Evolutionary conservation across 2,113 vertebrate genomes (phyloP), one percentile per base, ranked within the genome.

Genomic region (Ctenodactylus gundi): DNA sequence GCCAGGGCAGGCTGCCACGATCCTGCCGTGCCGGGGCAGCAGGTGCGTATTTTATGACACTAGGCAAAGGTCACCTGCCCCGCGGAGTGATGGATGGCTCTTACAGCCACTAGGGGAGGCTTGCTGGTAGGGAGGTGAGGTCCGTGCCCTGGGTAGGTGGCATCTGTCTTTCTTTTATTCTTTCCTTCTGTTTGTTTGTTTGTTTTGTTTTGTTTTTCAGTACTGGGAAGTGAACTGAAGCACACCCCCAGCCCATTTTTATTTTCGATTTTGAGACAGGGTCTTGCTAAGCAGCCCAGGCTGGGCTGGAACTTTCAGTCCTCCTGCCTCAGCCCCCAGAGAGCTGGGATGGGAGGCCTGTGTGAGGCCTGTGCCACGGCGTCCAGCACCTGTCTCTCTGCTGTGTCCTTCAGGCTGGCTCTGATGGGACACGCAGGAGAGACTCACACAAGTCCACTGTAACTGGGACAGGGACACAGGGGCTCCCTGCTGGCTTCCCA

Each of bases 401-500:
- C 53, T 1, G 1, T 57, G 18, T 85, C 27, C 39, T 49, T 65
- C 25, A 10, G 3, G 29, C 44, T 23, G 72, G 34, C 44, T 41
- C 3, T 81, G 36, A n/a, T 31, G 8, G 44, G 4, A 7, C 46
- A 34, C n/a, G 23, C 1, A 17, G 55, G 31, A 73, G 44, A 46
- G n/a, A 31, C 23, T 49, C 51, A 18, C 6, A 0, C 3, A 4
- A 51, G 34, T 44, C 25, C 62, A 68, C 1, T 10, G 31, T 7
- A 58, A 7, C 18, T 4, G 49, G 10, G 21, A 3, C 14, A 3
- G 11, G 7, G 36, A 29, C 11, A 1, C 29, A 18, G 39, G 36
- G 20, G 0, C 4, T 1, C 12, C 20, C 13, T 4, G 1, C 55
- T 17, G 20, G 60, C 55, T n/a, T 8, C 51, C 39, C 13, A 9